Evolutionary conservation across 2,113 vertebrate genomes (phyloP), one percentile per base, ranked within the genome.

Genomic region (Chauna torquata): DNA sequence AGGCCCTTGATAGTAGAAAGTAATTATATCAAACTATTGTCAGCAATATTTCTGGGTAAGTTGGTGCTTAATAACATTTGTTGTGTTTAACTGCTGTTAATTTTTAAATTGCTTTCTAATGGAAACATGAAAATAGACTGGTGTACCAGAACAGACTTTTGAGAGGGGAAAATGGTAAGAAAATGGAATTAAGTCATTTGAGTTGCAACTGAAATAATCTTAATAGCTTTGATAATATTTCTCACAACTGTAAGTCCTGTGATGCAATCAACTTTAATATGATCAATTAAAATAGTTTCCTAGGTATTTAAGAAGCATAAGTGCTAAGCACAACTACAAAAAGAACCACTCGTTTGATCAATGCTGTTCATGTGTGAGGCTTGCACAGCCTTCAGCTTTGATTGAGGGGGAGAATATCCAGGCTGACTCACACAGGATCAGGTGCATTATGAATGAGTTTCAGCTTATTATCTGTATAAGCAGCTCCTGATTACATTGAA

Each of bases 371-470:
- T 0, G 11, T 15, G n/a, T 25, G 74, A 45, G 30, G n/a, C 17
- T 44, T 54, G 40, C 4, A 8, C 3, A 20, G 59, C 34, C 4
- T 5, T 34, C 25, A 17, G 17, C 28, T 25, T 14, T 7, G 19
- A 6, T 3, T 5, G 19, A 6, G 4, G 3, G 30, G 8, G 6
- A 3, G 3, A 8, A 3, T n/a, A 16, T 3, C 6, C 15, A 5
- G 5, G 1, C 22, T 6, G 11, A 3, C 9, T 22, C 3, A 2
- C 1, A 1, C 8, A 0, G 18, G 27, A 7, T 38, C 2, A 11
- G 3, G 38, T 3, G 1, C 4, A 0, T 38, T 42, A 1, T 0
- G 28, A 6, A 25, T 6, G 18, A n/a, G 1, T 1, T 2, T 2
- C 38, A 6, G 64, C 11, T 7, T 0, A 2, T 4, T 6, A 2